Base-by-base conservation (phyloP, 2,888 invertebrate genomes). In the Tenthredo livida region DNA sequence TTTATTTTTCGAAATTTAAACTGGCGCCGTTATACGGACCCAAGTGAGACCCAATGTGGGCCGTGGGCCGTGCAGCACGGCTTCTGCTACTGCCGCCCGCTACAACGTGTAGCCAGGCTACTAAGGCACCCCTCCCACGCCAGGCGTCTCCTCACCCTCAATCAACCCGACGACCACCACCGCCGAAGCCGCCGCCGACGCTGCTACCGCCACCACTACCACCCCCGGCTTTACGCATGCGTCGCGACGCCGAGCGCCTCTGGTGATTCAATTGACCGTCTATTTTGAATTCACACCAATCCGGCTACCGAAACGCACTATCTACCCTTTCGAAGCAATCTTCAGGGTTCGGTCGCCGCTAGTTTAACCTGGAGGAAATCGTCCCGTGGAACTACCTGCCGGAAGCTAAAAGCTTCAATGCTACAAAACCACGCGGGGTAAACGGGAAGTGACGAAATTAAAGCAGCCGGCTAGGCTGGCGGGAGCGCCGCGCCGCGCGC, bases 61-160 rank as follows among this genome's bases (percentile, higher is more conserved):
- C 87, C 89, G 89, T 91, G 90, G 91, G 91, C 91, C 91, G 92
- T 89, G 90, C 90, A 90, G 90, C 92, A 91, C 91, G 91, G 91
- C 91, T 89, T 89, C 90, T 89, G 90, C 92, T 92, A 92, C 92
- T 92, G 91, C 91, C 92, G 92, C 92, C 91, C 90, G 90, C 88
- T 90, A 91, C 91, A 92, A 92, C 92, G 92, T 93, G 91, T 90
- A 91, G 90, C 92, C 89, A 89, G 89, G 89, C 91, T 91, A 92
- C 92, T 92, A 90, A 91, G 85, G 86, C 87, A 83, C 84, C 83
- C 78, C 84, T 84, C 70, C 85, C 73, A 83, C 77, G 54, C 50
- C 75, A 65, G 40, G n/a, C 21, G 40, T 29, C 58, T 84, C 84
- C 84, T 80, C 84, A 50, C 78, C 84, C 85, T 50, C 78, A 77